Base-by-base conservation (phyloP, 2,888 invertebrate genomes). In the Drosophila tanythrix region DNA sequence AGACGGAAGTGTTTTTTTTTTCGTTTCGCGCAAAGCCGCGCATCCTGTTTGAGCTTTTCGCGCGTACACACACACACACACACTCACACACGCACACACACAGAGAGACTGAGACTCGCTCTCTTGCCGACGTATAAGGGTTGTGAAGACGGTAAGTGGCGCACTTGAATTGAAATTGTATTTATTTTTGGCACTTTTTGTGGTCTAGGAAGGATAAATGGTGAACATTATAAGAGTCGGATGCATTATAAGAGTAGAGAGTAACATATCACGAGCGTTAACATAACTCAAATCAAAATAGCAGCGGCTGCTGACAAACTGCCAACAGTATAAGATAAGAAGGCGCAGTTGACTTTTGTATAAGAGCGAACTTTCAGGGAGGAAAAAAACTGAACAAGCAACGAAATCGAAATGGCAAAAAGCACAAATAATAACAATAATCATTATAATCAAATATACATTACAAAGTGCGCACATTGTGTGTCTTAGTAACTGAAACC, bases 1-100 rank as follows among this genome's bases (percentile, higher is more conserved):
- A 88, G 83, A 83, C 81, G 85, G 88, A 85, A 85, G 84, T 84
- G 78, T 63, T 74, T 76, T 76, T 73, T 67, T 62, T 58, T 52
- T 31, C 31, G 52, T 15, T n/a, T 52, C 33, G 35, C 56, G 60
- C 65, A 78, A 81, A 81, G 79, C 83, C 55, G 64, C 74, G 84
- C 69, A 82, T 85, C 85, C 85, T 82, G 88, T 87, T 85, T 79
- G 67, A 76, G 81, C 72, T 76, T 79, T 82, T 63, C 57, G 31
- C 74, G 33, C 59, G 35, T 46, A 46, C 57, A 48, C 40, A 48
- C 25, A 63, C 40, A 48, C n/a, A n/a, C 48, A 21, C 38, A 56
- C 35, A 40, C 29, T n/a, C 56, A 27, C 29, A 55, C 21, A 31
- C 31, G 35, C 55, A 18, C 27, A 18, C 7, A 1, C 38, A 46